Conservation (phyloP, 2,888 invertebrate genomes). For the Podotricha telesiphe region DNA sequence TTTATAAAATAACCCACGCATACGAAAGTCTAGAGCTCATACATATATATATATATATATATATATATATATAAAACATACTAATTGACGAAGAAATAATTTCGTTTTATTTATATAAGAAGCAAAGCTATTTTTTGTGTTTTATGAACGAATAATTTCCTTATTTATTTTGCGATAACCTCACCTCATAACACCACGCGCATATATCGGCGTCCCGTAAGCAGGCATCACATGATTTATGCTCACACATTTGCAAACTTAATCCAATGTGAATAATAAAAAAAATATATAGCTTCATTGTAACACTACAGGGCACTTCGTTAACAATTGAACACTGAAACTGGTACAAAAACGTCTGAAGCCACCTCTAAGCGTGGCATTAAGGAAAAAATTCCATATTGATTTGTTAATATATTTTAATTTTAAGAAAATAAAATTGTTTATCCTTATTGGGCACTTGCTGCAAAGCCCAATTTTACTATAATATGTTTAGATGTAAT, state of each 20-base stretch:
- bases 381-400: constrained; percentile 6
- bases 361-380: not conserved
- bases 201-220: constrained; percentile 59
- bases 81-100: no score
- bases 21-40: no score
- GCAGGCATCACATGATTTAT: constrained; percentile 60
- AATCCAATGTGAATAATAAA: constrained; percentile 37
- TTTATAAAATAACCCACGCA: no score
- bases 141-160: not conserved
- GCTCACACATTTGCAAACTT: constrained; percentile 51
- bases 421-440: not conserved
- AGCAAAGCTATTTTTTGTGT: no score
- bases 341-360: not conserved
- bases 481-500: no score
- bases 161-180: not conserved
- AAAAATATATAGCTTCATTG: constrained; percentile 31
- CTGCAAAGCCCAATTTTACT: no score
- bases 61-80: no score
- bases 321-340: constrained; percentile 7
- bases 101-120: no score
- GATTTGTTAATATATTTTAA: not conserved
- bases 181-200: constrained; percentile 66
- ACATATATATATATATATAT: no score
- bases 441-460: not conserved
- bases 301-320: not conserved